A percentile compares a stretch with the other conserved stretches of the same genome.
Evolutionary conservation across 2,888 invertebrate genomes (phyloP).

Genomic region (Chrysodeixis includens): DNA sequence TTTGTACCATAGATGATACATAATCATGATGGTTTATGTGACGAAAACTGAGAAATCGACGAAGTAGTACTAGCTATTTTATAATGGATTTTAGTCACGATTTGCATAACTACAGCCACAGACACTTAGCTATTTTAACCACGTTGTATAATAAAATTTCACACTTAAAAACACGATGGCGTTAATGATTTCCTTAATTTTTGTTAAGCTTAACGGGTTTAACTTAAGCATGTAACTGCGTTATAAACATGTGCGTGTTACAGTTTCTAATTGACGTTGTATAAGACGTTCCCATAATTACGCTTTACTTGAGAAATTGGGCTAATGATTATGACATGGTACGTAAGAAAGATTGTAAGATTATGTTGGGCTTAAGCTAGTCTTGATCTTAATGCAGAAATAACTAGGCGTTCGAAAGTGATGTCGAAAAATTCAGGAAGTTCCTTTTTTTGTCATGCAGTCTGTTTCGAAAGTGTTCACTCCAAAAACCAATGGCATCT

Average conservation of each 20-base stretch:
- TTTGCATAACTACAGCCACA: too few species aligned
- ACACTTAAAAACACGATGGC: slow-evolving; percentile 12
- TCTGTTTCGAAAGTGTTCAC: too few species aligned
- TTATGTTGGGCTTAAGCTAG: background rate
- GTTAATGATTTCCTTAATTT: slow-evolving; percentile 44
- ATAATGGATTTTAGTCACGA: too few species aligned
- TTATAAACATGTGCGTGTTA: slow-evolving; percentile 18
- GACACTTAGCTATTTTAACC: background rate
- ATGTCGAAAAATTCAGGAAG: background rate
- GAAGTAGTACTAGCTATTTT: too few species aligned
- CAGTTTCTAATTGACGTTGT: slow-evolving; percentile 33
- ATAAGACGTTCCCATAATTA: slow-evolving; percentile 37
- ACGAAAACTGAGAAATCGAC: background rate
- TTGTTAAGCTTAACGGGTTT: slow-evolving; percentile 15
- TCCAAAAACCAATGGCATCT: too few species aligned
- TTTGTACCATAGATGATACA: too few species aligned
- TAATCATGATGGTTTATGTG: too few species aligned
- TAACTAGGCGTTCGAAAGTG: background rate
- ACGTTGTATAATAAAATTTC: slow-evolving; percentile 16
- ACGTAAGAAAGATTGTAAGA: background rate
- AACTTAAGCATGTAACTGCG: slow-evolving; percentile 14
- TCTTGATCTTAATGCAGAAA: background rate
- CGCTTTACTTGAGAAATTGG: slow-evolving; percentile 20
- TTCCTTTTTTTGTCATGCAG: background rate
- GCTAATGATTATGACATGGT: slow-evolving; percentile 25